A percentile compares a stretch with the other conserved stretches of the same genome.
Conservation (phyloP, 2,888 invertebrate species). For the Stramonita haemastoma region DNA sequence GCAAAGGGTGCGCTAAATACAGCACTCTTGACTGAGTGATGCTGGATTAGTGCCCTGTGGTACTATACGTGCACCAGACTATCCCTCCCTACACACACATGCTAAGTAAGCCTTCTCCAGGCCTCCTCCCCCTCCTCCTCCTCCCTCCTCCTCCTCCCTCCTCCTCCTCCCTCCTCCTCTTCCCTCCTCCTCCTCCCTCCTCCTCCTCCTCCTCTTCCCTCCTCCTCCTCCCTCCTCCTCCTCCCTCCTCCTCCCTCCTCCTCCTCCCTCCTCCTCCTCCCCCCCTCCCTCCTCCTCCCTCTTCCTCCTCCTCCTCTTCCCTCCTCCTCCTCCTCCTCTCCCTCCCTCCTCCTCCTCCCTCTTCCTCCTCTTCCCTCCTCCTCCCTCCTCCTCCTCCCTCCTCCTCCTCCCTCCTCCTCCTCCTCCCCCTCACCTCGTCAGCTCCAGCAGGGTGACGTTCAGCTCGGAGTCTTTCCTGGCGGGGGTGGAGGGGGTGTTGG, state of each 20-base stretch:
- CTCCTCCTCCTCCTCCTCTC: too few species aligned
- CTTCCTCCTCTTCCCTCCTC: too few species aligned
- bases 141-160: background rate
- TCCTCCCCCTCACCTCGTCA: constrained; percentile 9
- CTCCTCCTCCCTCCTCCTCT: background rate
- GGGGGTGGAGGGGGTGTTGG: background rate
- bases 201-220: background rate
- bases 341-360: too few species aligned
- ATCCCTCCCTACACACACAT: too few species aligned
- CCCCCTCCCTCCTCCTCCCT: background rate
- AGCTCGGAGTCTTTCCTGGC: constrained; percentile 16
- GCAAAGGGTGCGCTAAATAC: too few species aligned
- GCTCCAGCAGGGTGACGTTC: constrained; percentile 7
- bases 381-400: background rate
- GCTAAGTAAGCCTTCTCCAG: too few species aligned
- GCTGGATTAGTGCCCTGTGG: too few species aligned
- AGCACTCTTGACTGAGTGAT: too few species aligned
- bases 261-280: constrained; percentile 24
- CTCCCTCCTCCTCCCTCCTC: background rate
- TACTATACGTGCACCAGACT: too few species aligned
- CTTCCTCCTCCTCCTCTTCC: background rate
- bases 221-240: constrained; percentile 18
- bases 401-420: background rate
- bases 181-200: background rate
- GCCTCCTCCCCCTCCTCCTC: too few species aligned